Conservation (phyloP, 1,140 invertebrate species). For the Rhopalosiphum maidis region DNA sequence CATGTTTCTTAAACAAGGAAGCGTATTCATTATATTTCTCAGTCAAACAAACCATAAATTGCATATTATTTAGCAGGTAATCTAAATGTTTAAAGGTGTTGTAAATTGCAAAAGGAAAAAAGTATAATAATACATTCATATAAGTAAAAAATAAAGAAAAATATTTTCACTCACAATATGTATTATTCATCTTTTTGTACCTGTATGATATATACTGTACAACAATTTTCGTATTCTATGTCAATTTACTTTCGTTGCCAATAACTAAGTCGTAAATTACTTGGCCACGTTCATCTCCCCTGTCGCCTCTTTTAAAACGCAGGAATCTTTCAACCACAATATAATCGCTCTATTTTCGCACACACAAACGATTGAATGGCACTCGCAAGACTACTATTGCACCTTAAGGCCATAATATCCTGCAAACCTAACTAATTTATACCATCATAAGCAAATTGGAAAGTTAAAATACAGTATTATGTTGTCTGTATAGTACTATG, state of each 20-base stretch:
- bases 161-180: background rate
- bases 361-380: background rate
- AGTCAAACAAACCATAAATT: background rate
- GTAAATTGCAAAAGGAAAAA: background rate
- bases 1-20: background rate
- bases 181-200: background rate
- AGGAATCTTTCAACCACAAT: background rate
- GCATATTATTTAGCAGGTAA: background rate
- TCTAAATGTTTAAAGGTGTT: background rate
- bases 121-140: background rate
- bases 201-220: background rate
- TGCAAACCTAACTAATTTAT: background rate
- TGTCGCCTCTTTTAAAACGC: background rate
- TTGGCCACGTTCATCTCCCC: background rate
- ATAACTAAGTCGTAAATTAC: constrained; percentile 30
- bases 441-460: constrained; percentile 23
- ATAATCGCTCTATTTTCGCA: background rate
- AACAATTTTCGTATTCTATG: background rate
- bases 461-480: background rate
- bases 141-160: background rate
- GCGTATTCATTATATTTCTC: background rate
- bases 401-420: background rate
- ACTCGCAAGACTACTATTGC: background rate
- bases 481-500: background rate
- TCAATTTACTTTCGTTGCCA: constrained; percentile 36